A percentile compares a stretch with the other conserved stretches of the same genome.
phyloP scores from a whole-genome alignment of 1,140 invertebrate genomes.

The Panonychus citri region DNA sequence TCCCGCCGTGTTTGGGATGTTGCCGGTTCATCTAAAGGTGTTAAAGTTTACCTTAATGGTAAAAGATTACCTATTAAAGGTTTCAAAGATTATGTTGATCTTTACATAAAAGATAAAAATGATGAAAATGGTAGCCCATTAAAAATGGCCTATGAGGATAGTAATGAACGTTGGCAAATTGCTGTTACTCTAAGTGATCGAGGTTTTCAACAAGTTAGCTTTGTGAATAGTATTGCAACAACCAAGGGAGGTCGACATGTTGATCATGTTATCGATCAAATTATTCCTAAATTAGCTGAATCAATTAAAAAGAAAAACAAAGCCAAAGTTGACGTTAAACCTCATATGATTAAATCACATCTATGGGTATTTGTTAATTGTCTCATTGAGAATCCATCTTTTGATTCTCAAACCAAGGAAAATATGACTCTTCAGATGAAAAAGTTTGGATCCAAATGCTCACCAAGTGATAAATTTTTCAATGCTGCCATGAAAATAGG shows the following conservation, averaged over 20 bases:
- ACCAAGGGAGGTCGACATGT: slow-evolving; percentile 96
- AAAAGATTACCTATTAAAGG: slow-evolving; percentile 56
- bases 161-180: slow-evolving; percentile 82
- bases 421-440: slow-evolving; percentile 90
- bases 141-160: slow-evolving; percentile 65
- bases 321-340: slow-evolving; percentile 50
- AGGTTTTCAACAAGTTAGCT: slow-evolving; percentile 90
- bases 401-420: slow-evolving; percentile 96
- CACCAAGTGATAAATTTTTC: slow-evolving; percentile 72
- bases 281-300: slow-evolving; percentile 68
- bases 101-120: slow-evolving; percentile 58
- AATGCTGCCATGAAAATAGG: slow-evolving; percentile 55
- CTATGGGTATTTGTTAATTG: slow-evolving; percentile 97
- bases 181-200: slow-evolving; percentile 64
- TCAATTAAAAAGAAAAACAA: slow-evolving; percentile 76
- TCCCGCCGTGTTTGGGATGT: slow-evolving; percentile 83
- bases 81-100: slow-evolving; percentile 91
- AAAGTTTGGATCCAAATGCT: slow-evolving; percentile 86
- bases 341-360: slow-evolving; percentile 66
- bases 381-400: slow-evolving; percentile 95
- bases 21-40: slow-evolving; percentile 63
- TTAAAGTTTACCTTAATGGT: slow-evolving; percentile 85
- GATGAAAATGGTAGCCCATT: slow-evolving; percentile 55
- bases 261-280: slow-evolving; percentile 72
- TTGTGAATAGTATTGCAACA: slow-evolving; percentile 98